Conservation (phyloP, 2,888 invertebrate species). For the Icerya purchasi region DNA sequence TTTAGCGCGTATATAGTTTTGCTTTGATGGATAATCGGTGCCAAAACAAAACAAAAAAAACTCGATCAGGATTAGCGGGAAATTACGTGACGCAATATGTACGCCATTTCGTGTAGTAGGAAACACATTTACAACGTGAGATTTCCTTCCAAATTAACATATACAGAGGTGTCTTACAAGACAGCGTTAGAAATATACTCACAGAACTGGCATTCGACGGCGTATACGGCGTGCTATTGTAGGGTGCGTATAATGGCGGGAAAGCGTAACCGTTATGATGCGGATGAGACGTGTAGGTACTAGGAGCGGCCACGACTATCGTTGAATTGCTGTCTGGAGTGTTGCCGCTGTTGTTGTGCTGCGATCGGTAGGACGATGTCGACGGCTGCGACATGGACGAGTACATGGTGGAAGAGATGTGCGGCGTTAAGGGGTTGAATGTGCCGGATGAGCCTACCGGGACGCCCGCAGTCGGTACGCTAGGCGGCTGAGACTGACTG, state of each 20-base stretch:
- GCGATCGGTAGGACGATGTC: not conserved
- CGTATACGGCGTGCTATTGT: constrained; percentile 48
- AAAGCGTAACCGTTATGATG: constrained; percentile 20
- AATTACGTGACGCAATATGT: too few relatives aligned
- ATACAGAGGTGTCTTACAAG: too few relatives aligned
- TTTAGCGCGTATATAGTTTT: too few relatives aligned
- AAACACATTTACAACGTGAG: too few relatives aligned
- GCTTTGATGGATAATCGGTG: too few relatives aligned
- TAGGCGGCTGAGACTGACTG: not conserved
- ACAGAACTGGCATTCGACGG: constrained; percentile 27
- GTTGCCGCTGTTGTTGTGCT: not conserved
- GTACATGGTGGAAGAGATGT: not conserved
- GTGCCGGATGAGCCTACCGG: not conserved
- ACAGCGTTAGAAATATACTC: not conserved
- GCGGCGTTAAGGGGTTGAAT: not conserved
- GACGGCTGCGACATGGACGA: not conserved
- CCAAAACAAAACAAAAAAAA: too few relatives aligned
- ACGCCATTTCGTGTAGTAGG: too few relatives aligned
- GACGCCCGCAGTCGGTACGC: constrained; percentile 7
- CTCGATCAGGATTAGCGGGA: too few relatives aligned
- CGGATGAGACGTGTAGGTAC: constrained; percentile 20
- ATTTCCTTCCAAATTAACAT: too few relatives aligned
- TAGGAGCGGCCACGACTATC: constrained; percentile 28
- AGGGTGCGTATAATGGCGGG: constrained; percentile 57
- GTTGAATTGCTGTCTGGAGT: constrained; percentile 26